Percentiles rank a stretch among this genome's conserved stretches.
phyloP scores from a whole-genome alignment of 2,797 vertebrate species.

The Characodon lateralis region DNA sequence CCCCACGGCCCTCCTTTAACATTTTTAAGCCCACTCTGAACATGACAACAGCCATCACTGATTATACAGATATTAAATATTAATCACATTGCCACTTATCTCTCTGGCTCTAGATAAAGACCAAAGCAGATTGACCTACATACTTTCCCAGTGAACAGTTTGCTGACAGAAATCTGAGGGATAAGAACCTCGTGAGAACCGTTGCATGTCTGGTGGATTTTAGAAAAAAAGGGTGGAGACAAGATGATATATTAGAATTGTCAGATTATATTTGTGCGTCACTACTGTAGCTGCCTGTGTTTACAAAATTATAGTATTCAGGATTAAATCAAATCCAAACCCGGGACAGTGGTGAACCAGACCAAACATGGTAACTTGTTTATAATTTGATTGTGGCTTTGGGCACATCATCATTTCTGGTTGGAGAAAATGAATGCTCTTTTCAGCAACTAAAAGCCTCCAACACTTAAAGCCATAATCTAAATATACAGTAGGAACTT shows the following conservation, averaged over 20 bases:
- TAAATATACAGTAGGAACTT: constrained; percentile 49
- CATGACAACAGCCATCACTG: constrained; percentile 50
- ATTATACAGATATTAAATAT: constrained; percentile 67
- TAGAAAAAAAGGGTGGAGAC: constrained; percentile 44
- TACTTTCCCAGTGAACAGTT: constrained; percentile 61
- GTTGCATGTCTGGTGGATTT: constrained; percentile 52
- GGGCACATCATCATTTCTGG: constrained; percentile 35
- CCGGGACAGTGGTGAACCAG: constrained; percentile 28
- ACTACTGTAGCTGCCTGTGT: constrained; percentile 45
- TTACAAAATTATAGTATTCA: constrained; percentile 37
- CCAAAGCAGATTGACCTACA: constrained; percentile 78
- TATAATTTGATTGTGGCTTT: constrained; percentile 45
- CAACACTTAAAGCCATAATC: constrained; percentile 52
- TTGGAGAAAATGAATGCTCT: constrained; percentile 72
- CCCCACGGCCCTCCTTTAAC: constrained; percentile 34
- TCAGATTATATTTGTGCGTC: constrained; percentile 59
- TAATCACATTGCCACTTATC: constrained; percentile 67
- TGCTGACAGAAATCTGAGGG: constrained; percentile 54
- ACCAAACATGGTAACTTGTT: constrained; percentile 36
- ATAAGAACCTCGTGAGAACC: constrained; percentile 50
- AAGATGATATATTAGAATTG: constrained; percentile 56
- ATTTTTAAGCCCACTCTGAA: constrained; percentile 45
- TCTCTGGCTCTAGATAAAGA: constrained; percentile 63
- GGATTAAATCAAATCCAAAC: constrained; percentile 61
- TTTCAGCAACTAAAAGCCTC: constrained; percentile 63